Base-by-base conservation (phyloP, 2,797 vertebrate genomes). In the Pangasius larnaudii region DNA sequence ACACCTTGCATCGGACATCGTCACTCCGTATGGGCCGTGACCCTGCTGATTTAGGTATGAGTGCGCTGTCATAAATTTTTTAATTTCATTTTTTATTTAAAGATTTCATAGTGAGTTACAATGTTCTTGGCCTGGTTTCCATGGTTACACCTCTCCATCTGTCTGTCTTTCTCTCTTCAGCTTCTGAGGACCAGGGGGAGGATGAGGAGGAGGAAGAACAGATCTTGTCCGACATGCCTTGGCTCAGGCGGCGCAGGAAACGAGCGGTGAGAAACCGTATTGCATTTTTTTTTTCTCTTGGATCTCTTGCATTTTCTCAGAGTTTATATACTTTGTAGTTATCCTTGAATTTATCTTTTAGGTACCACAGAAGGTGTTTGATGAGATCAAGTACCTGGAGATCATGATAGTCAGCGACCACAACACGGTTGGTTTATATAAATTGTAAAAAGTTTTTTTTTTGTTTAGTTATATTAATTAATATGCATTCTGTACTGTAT, bases 381-480 rank as follows among this genome's bases (percentile, higher is more conserved):
- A 97, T 92, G 97, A 97, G 94, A 97, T 97, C 93, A 97, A 97
- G 67, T 97, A 97, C 88, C 90, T 97, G 92, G 97, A 97, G 91
- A 97, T 97, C 86, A 97, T 97, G 96, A 97, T 97, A 92, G 96
- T 97, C 88, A 97, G 97, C 89, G 97, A 97, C 91, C 94, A 97
- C 93, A 97, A 96, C 94, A 97, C 96, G 96, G 97, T 97, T 93
- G 93, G 96, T 92, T 67, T 42, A 69, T 22, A 72, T 19, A 33
- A 79, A 42, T 49, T 6, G 16, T 46, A n/a, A 80, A 36, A 79
- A 33, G 11, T 61, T 2, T 0, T 22, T 51, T 77, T n/a, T 0
- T 61, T 39, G 33, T 27, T 61, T 27, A 61, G 24, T 16, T 46
- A 9, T 19, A 59, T 42, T 8, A 14, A 36, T 61, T 5, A 27